Percentiles rank a stretch among this genome's conserved stretches.
phyloP scores from a whole-genome alignment of 2,113 vertebrate species.

The Coracopsis vasa region DNA sequence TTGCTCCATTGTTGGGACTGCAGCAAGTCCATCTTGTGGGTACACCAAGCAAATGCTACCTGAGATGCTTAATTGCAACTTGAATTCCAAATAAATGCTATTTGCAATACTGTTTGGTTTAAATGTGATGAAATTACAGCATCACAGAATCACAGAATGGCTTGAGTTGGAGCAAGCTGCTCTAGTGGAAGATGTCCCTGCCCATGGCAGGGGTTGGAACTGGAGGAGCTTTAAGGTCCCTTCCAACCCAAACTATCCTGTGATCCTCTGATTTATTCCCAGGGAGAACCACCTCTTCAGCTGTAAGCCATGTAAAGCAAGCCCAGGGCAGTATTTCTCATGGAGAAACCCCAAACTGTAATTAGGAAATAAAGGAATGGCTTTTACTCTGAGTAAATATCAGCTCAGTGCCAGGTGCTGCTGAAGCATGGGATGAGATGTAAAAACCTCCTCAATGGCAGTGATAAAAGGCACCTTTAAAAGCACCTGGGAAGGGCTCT shows the following conservation, averaged over 20 bases:
- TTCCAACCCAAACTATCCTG: background rate
- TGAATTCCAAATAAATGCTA: background rate
- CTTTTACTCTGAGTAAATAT: background rate
- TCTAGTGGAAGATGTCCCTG: background rate
- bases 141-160: fast-evolving
- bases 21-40: background rate
- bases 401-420: background rate
- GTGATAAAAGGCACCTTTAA: background rate
- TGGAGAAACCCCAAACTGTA: background rate
- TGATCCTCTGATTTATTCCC: background rate
- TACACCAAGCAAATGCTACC: background rate
- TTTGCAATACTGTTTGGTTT: background rate
- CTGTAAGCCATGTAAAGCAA: background rate
- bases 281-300: background rate
- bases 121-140: background rate
- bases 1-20: background rate
- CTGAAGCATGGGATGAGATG: background rate
- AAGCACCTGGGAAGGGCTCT: background rate
- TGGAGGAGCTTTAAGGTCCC: background rate
- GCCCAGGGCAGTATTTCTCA: background rate
- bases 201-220: background rate
- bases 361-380: background rate
- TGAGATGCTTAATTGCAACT: background rate
- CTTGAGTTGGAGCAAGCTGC: background rate
- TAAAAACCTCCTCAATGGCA: background rate